Percentiles rank a stretch among this genome's conserved stretches.
These are phyloP conservation scores for Micropterix aruncella DNA, from an alignment of 2,888 invertebrate genomes.

Conservation along the genomic window DNA sequence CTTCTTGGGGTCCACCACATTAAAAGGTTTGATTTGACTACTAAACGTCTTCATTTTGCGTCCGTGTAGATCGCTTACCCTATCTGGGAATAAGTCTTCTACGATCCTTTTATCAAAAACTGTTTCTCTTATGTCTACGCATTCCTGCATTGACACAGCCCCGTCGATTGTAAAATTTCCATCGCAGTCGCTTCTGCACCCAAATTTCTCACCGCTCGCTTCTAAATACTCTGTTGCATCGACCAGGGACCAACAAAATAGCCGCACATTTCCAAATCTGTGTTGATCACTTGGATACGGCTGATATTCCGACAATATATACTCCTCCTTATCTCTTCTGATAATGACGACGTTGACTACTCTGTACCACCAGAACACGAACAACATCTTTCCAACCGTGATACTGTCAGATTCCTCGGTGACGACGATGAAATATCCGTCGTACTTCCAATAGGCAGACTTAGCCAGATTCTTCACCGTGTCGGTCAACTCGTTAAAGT, in stretches of 20 bases:
- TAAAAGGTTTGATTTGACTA: conserved; percentile 16
- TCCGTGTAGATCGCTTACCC: conserved; percentile 17
- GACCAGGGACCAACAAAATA: conserved; percentile 8
- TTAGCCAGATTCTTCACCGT: background rate
- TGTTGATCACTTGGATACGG: conserved; percentile 4
- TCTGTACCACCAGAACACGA: conserved; percentile 9
- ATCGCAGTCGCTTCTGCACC: conserved; percentile 6
- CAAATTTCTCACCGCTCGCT: conserved; percentile 4
- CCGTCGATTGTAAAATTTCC: conserved; percentile 1
- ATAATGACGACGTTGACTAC: conserved; percentile 5
- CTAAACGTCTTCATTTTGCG: conserved; percentile 17
- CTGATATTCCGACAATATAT: conserved; percentile 5
- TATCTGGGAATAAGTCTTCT: conserved; percentile 9
- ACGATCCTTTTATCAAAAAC: background rate
- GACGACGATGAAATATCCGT: background rate
- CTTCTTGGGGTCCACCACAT: conserved; percentile 12
- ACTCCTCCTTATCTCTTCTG: conserved; percentile 1
- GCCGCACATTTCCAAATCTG: conserved; percentile 4
- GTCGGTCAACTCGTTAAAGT: background rate
- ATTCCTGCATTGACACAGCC: conserved; percentile 6
- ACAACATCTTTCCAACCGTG: conserved; percentile 5
- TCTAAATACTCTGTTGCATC: conserved; percentile 6
- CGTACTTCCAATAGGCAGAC: background rate
- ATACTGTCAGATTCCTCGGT: background rate
- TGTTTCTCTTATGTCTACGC: conserved; percentile 5